Percentiles rank a stretch among this genome's conserved stretches.
These are phyloP conservation scores for Pseudomyrmex pallidus DNA, from an alignment of 1,140 invertebrate genomes.

Conservation along the genomic window DNA sequence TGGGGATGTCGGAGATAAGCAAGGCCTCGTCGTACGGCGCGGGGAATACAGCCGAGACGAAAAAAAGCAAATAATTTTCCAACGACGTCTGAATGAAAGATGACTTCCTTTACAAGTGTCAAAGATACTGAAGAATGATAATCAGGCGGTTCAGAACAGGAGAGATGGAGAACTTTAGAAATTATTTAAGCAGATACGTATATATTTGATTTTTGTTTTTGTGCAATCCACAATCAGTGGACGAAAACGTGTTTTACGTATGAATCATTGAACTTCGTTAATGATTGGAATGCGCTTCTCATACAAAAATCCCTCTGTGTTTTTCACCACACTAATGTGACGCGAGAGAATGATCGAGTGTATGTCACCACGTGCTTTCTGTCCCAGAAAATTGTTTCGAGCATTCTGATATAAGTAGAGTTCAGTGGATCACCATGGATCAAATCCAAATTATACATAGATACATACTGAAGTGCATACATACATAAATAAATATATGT, in stretches of 20 bases:
- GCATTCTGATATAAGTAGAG: too few species aligned
- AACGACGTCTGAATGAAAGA: not conserved
- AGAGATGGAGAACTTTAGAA: not conserved
- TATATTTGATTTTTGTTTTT: constrained; percentile 53
- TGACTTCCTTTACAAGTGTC: constrained; percentile 21
- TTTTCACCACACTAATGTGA: too few species aligned
- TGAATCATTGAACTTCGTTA: not conserved
- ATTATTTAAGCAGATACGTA: constrained; percentile 40
- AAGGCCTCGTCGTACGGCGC: constrained; percentile 93
- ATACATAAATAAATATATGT: not conserved
- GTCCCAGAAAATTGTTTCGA: too few species aligned
- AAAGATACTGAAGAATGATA: not conserved
- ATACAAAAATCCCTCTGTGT: too few species aligned
- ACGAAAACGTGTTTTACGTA: constrained; percentile 36
- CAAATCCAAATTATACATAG: constrained; percentile 29
- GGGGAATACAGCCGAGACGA: constrained; percentile 62
- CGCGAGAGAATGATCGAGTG: too few species aligned
- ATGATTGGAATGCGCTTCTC: too few species aligned
- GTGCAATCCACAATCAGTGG: constrained; percentile 32
- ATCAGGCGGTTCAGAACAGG: not conserved
- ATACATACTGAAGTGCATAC: not conserved
- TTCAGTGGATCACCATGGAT: too few species aligned
- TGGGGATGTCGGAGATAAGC: constrained; percentile 93
- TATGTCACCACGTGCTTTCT: too few species aligned
- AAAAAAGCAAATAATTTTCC: constrained; percentile 73